phyloP scores from a whole-genome alignment of 1,140 invertebrate genomes.

The Phthorimaea operculella region DNA sequence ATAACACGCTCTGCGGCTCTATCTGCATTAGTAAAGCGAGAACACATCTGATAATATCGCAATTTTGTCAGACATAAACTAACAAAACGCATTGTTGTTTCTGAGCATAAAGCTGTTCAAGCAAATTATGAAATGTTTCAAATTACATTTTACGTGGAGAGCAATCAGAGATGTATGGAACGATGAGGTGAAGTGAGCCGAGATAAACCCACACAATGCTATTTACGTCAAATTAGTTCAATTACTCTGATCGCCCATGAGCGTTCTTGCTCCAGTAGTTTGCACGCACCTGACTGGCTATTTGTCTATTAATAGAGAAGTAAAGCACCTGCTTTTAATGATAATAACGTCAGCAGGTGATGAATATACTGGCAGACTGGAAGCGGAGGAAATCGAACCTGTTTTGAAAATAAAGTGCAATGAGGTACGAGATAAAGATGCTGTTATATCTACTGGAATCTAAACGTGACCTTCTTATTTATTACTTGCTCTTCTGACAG shows the following conservation, averaged over 20 bases:
- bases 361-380: neutral
- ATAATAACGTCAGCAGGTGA: slow-evolving; percentile 10
- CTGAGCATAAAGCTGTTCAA: slow-evolving; percentile 13
- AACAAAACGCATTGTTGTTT: slow-evolving; percentile 14
- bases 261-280: no score
- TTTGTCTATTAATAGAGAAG: slow-evolving; percentile 1
- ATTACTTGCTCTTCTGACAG: no score
- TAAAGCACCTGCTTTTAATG: neutral
- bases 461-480: neutral
- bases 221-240: no score
- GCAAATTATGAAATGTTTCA: no score
- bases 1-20: slow-evolving; percentile 6
- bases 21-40: slow-evolving; percentile 18
- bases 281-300: neutral
- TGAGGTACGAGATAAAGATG: neutral
- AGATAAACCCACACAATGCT: no score
- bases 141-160: no score
- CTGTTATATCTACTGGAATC: neutral
- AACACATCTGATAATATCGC: slow-evolving; percentile 22
- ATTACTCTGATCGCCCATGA: no score
- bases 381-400: slow-evolving; percentile 7
- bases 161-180: no score
- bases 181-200: no score
- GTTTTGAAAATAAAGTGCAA: slow-evolving; percentile 2
- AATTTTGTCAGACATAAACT: slow-evolving; percentile 11